A percentile compares a stretch with the other conserved stretches of the same genome.
phyloP scores from a whole-genome alignment of 30 jellyfish, hydroid and myxozoan genomes.

The Aurelia aurita complex sp. Pacific region DNA sequence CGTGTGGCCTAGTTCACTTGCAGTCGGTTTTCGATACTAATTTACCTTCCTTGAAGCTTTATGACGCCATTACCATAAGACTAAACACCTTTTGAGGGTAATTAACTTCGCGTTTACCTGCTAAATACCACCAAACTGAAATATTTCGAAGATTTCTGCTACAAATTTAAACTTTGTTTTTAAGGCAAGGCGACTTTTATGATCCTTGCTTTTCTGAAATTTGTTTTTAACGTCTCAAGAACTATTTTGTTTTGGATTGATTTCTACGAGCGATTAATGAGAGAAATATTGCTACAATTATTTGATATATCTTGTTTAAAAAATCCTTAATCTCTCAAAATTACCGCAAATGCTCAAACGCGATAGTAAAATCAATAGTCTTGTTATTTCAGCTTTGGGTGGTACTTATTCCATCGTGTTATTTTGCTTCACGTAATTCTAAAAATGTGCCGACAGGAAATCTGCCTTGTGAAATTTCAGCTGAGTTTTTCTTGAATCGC shows the following conservation, averaged over 20 bases:
- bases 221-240: no score
- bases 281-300: not conserved
- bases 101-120: no score
- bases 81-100: no score
- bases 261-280: not conserved
- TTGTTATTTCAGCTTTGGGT: not conserved
- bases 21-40: no score
- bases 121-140: no score
- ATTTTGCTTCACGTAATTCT: conserved; percentile 3
- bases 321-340: not conserved
- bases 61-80: no score
- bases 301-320: conserved; percentile 10
- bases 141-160: no score
- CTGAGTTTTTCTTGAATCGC: not conserved
- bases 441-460: conserved; percentile 25
- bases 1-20: no score
- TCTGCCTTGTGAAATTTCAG: conserved; percentile 9
- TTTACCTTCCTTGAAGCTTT: no score
- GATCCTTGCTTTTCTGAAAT: no score
- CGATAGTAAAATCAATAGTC: not conserved
- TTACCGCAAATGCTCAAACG: conserved; percentile 10
- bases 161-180: no score
- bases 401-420: not conserved
- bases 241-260: not conserved
- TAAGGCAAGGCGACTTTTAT: no score